Percentiles rank a stretch among this genome's conserved stretches.
phyloP scores from a whole-genome alignment of 2,888 invertebrate genomes.

The Arenicola marina region DNA sequence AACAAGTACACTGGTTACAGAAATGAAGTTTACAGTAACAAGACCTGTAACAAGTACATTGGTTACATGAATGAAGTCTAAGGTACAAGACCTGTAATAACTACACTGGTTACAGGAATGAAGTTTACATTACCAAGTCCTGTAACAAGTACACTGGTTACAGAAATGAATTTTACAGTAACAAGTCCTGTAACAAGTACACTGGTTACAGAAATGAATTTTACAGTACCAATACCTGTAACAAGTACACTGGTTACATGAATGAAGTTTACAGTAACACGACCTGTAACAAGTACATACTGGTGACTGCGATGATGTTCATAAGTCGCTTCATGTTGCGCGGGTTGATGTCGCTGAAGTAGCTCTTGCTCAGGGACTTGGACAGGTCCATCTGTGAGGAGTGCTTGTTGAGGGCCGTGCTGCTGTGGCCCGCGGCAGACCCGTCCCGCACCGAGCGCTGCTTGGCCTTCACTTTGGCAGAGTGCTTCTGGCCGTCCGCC shows the following conservation, averaged over 20 bases:
- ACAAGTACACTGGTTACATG: background rate
- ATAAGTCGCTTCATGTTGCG: slow-evolving; percentile 92
- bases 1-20: too few species aligned
- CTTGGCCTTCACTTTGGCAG: too few species aligned
- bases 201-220: background rate
- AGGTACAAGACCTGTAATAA: too few species aligned
- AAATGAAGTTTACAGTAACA: background rate
- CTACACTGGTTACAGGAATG: background rate
- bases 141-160: background rate
- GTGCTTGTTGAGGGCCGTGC: slow-evolving; percentile 9
- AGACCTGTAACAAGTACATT: background rate
- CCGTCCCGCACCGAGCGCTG: too few species aligned
- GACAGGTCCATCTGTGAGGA: slow-evolving; percentile 43
- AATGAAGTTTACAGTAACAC: background rate
- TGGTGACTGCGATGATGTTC: slow-evolving; percentile 96
- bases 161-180: background rate
- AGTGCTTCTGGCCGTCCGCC: too few species aligned
- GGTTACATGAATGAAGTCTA: too few species aligned
- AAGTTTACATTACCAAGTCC: background rate
- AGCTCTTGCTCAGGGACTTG: slow-evolving; percentile 79
- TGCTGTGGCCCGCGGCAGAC: too few species aligned
- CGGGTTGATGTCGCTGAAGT: slow-evolving; percentile 98
- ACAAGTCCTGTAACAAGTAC: background rate
- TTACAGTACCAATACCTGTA: background rate
- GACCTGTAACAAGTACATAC: slow-evolving; percentile 62